A percentile compares a stretch with the other conserved stretches of the same genome.
Conservation (phyloP, 64 coral and sea anemone genomes). For the Porites lutea region DNA sequence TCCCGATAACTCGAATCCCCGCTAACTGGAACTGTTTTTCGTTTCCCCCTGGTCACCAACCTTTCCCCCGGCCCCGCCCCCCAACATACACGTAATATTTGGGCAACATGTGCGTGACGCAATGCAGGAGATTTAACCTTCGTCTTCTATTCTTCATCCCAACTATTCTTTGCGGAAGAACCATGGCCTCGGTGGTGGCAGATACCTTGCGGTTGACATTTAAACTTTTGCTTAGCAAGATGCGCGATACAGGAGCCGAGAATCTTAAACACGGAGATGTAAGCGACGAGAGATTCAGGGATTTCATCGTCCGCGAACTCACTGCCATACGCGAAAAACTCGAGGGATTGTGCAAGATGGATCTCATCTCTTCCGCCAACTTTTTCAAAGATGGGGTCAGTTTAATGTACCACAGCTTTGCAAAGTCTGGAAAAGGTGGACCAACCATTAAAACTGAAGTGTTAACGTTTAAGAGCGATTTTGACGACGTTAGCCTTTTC, state of each 20-base stretch:
- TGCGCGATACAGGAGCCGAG: conserved; percentile 61
- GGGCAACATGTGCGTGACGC: background rate
- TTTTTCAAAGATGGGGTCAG: conserved; percentile 78
- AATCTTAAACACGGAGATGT: conserved; percentile 78
- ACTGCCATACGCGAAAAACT: conserved; percentile 76
- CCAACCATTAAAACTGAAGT: background rate
- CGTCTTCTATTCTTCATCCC: too few relatives aligned
- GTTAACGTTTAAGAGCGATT: background rate
- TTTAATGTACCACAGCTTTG: conserved; percentile 62
- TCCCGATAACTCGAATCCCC: too few relatives aligned
- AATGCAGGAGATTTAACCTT: too few relatives aligned
- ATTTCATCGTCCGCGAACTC: conserved; percentile 81
- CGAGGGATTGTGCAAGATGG: conserved; percentile 67
- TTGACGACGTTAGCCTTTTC: conserved; percentile 14
- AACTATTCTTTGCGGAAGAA: background rate
- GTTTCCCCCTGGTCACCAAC: too few relatives aligned
- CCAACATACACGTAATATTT: too few relatives aligned
- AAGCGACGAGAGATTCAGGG: conserved; percentile 63
- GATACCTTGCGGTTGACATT: conserved; percentile 66
- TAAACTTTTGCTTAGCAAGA: conserved; percentile 67
- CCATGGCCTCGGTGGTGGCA: conserved; percentile 60
- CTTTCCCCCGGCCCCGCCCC: too few relatives aligned
- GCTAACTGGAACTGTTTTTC: too few relatives aligned
- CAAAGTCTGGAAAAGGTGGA: conserved; percentile 25
- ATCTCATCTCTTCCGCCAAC: conserved; percentile 53